These are phyloP conservation scores for Cydia strobilella DNA, from an alignment of 1,140 invertebrate species.

Conservation along the genomic window DNA sequence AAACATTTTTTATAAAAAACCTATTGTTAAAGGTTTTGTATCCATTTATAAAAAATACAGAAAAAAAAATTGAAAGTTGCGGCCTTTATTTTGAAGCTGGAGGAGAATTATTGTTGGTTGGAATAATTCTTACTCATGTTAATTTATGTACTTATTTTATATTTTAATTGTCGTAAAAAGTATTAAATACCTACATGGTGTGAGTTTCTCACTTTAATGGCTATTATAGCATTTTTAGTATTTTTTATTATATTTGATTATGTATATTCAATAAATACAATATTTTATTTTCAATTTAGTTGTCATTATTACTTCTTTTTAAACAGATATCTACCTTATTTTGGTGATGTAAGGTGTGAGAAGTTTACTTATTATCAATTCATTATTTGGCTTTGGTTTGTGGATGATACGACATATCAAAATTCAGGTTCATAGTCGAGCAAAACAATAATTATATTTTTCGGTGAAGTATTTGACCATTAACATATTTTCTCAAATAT, in stretches of 20 bases:
- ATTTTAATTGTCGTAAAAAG: not conserved
- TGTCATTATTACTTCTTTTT: not conserved
- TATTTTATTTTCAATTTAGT: not conserved
- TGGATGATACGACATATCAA: constrained; percentile 11
- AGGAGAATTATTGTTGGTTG: constrained; percentile 41
- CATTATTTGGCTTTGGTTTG: not conserved
- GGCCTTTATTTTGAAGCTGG: not conserved
- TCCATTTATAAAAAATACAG: not conserved
- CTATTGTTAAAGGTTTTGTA: not conserved
- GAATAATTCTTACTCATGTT: constrained; percentile 40
- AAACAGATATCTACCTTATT: not conserved
- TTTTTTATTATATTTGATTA: not conserved
- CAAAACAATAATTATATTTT: not conserved
- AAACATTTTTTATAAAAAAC: not conserved
- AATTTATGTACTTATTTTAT: constrained; percentile 42
- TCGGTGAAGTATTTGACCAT: not conserved
- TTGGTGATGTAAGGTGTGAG: not conserved
- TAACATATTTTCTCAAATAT: not conserved
- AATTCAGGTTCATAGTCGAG: not conserved
- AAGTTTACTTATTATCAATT: not conserved
- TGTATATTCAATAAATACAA: not conserved
- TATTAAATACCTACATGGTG: not conserved
- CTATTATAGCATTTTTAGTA: not conserved
- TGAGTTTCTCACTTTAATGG: not conserved
- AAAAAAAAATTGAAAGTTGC: not conserved